phyloP scores from a whole-genome alignment of 2,888 invertebrate species.

The Urechis unicinctus region DNA sequence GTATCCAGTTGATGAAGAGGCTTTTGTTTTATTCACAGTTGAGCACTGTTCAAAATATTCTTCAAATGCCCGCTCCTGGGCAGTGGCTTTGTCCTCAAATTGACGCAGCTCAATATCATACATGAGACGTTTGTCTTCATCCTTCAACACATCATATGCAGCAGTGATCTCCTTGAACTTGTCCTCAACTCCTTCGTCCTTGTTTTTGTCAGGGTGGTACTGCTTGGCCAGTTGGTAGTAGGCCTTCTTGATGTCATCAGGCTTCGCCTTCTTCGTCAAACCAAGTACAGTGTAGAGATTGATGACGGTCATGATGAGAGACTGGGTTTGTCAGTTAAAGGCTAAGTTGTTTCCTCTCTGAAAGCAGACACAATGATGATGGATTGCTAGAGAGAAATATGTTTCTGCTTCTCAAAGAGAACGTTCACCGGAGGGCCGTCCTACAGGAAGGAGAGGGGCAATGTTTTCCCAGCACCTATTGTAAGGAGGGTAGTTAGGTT shows the following conservation, averaged over 20 bases:
- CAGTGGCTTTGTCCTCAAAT: neutral
- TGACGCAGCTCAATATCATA: constrained; percentile 7
- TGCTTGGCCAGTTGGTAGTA: constrained; percentile 37
- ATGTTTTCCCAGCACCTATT: too few relatives aligned
- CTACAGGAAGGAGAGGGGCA: too few relatives aligned
- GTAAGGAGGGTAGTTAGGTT: too few relatives aligned
- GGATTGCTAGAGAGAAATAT: too few relatives aligned
- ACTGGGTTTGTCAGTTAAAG: neutral
- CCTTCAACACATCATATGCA: constrained; percentile 39
- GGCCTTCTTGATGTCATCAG: constrained; percentile 42
- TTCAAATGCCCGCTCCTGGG: too few relatives aligned
- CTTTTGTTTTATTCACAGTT: neutral
- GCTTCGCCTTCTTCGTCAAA: constrained; percentile 29
- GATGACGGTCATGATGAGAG: constrained; percentile 1
- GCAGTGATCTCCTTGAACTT: constrained; percentile 42
- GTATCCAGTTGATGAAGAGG: neutral
- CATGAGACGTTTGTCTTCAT: constrained; percentile 9
- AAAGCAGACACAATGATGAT: neutral
- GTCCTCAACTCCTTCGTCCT: constrained; percentile 36
- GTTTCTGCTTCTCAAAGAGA: too few relatives aligned
- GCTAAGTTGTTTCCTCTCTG: neutral
- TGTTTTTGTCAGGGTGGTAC: constrained; percentile 46
- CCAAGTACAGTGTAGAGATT: constrained; percentile 19
- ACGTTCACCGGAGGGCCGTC: too few relatives aligned
- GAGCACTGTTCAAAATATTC: too few relatives aligned